These are phyloP conservation scores for Darevskia mixta DNA, from an alignment of 2,797 vertebrate species.

Conservation along the genomic window DNA sequence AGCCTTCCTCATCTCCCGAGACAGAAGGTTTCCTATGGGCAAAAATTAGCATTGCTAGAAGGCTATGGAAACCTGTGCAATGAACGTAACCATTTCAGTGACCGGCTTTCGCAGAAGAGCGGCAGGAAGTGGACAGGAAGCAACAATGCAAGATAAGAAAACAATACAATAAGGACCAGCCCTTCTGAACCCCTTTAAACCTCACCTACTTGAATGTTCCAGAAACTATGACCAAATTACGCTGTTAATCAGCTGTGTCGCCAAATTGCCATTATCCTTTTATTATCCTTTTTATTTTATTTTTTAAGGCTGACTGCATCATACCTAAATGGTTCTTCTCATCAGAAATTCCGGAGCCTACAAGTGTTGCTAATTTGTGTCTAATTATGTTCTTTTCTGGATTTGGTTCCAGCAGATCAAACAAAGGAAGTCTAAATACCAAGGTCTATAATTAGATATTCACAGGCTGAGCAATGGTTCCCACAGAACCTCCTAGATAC, in stretches of 20 bases:
- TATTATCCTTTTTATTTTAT: not conserved
- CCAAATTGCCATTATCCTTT: not conserved
- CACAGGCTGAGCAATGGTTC: constrained; percentile 29
- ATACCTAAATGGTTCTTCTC: not conserved
- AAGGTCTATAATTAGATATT: constrained; percentile 17
- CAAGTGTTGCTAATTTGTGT: not conserved
- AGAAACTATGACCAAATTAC: constrained; percentile 34
- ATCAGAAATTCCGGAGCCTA: not conserved
- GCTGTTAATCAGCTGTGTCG: constrained; percentile 15
- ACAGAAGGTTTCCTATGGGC: constrained; percentile 62
- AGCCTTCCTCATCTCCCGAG: constrained; percentile 14
- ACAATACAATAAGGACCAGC: constrained; percentile 46
- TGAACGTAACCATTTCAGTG: constrained; percentile 33
- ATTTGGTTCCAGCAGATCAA: constrained; percentile 26
- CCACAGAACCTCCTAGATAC: constrained; percentile 26
- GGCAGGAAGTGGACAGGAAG: constrained; percentile 46
- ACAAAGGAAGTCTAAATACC: not conserved
- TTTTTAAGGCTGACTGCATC: not conserved
- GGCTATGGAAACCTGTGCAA: constrained; percentile 54
- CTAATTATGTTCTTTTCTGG: constrained; percentile 10
- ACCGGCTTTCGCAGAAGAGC: constrained; percentile 44
- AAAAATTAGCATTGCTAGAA: constrained; percentile 32
- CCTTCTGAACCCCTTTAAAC: constrained; percentile 26
- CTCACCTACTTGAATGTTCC: constrained; percentile 49
- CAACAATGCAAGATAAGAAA: constrained; percentile 50